Conservation (phyloP, 2,888 invertebrate genomes). For the Unio delphinus region DNA sequence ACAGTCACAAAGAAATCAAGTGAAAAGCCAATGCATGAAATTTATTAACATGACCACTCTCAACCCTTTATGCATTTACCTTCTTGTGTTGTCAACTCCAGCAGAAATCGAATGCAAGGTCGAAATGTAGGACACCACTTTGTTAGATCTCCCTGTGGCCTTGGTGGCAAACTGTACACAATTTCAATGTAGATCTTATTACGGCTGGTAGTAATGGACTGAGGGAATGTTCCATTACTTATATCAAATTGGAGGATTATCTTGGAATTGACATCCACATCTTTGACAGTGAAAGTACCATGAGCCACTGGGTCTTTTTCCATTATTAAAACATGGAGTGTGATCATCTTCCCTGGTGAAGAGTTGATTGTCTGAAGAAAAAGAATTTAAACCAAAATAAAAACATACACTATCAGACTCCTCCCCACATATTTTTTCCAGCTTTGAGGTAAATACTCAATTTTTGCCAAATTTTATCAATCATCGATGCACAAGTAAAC, state of each 20-base stretch:
- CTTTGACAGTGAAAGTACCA: slow-evolving; percentile 69
- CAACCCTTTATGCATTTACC: slow-evolving; percentile 71
- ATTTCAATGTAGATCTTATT: slow-evolving; percentile 87
- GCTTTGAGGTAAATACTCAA: slow-evolving; percentile 84
- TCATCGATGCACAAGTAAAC: slow-evolving; percentile 58
- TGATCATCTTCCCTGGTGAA: slow-evolving; percentile 78
- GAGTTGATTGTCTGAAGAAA: slow-evolving; percentile 41
- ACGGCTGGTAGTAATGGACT: slow-evolving; percentile 81
- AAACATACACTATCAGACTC: not conserved
- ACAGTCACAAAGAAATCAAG: no score
- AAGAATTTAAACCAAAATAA: slow-evolving; percentile 3
- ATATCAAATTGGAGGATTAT: slow-evolving; percentile 82
- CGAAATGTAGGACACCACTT: slow-evolving; percentile 47
- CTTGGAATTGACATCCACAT: slow-evolving; percentile 74
- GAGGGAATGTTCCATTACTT: slow-evolving; percentile 88
- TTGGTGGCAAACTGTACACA: slow-evolving; percentile 64
- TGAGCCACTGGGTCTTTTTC: slow-evolving; percentile 79
- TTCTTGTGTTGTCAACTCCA: slow-evolving; percentile 47
- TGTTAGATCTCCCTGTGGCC: slow-evolving; percentile 18
- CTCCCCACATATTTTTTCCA: no score
- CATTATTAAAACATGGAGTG: slow-evolving; percentile 88
- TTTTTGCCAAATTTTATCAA: slow-evolving; percentile 90
- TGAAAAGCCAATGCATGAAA: no score
- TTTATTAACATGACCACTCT: no score
- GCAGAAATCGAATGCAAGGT: slow-evolving; percentile 54